phyloP scores from a whole-genome alignment of 1,140 invertebrate genomes.

The Drosophila eugracilis region DNA sequence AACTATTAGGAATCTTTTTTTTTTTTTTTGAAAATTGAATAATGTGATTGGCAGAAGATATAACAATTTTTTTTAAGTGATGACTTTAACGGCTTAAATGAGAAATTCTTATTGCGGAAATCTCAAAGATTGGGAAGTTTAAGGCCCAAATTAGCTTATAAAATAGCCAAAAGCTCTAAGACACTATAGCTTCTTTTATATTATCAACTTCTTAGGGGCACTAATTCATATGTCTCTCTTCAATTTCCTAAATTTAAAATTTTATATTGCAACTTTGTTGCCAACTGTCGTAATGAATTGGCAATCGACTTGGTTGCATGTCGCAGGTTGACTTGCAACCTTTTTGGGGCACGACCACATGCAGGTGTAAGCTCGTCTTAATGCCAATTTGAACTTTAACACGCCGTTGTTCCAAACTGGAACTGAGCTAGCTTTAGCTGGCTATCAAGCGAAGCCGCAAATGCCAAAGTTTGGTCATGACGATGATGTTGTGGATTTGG shows the following conservation, averaged over 20 bases:
- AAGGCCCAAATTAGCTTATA: too few relatives aligned
- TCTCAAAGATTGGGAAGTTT: too few relatives aligned
- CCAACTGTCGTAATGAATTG: slow-evolving; percentile 3
- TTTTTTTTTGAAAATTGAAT: slow-evolving; percentile 4
- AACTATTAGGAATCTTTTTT: slow-evolving; percentile 3
- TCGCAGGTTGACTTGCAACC: slow-evolving; percentile 11
- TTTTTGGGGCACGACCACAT: slow-evolving; percentile 40
- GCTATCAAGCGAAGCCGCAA: slow-evolving; percentile 47
- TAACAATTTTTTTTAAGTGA: slow-evolving; percentile 15
- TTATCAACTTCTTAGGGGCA: not conserved
- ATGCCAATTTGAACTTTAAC: slow-evolving; percentile 77
- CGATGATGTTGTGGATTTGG: slow-evolving; percentile 14
- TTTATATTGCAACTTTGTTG: not conserved
- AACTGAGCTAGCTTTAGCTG: slow-evolving; percentile 24
- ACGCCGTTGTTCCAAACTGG: slow-evolving; percentile 48
- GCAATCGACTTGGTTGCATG: slow-evolving; percentile 10
- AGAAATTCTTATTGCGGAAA: too few relatives aligned
- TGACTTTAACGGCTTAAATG: too few relatives aligned
- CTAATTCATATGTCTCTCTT: too few relatives aligned
- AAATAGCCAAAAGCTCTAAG: too few relatives aligned
- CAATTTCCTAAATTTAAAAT: not conserved
- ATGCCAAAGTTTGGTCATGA: slow-evolving; percentile 65
- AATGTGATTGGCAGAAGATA: not conserved
- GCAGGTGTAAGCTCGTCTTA: slow-evolving; percentile 46
- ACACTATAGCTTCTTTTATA: too few relatives aligned